These are phyloP conservation scores for Solenodon paradoxus DNA, from an alignment of 2,113 vertebrate genomes.

Conservation along the genomic window DNA sequence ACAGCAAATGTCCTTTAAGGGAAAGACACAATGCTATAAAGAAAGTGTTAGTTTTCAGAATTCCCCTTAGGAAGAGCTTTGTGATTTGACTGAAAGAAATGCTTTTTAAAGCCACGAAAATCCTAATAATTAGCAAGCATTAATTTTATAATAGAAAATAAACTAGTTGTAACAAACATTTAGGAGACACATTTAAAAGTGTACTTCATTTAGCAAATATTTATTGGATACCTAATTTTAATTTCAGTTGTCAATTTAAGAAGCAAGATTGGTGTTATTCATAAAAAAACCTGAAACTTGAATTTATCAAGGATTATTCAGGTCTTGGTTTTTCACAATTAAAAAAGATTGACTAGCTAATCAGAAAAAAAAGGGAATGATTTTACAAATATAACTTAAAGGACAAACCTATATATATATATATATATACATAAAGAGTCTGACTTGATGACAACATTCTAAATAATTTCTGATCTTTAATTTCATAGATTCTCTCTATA, in stretches of 20 bases:
- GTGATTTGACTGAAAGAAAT: background rate
- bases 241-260: conserved; percentile 33
- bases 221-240: background rate
- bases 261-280: background rate
- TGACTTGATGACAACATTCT: background rate
- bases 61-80: background rate
- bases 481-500: background rate
- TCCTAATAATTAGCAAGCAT: background rate
- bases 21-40: background rate
- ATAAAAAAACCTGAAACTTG: conserved; percentile 10
- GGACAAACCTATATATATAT: background rate
- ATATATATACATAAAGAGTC: background rate
- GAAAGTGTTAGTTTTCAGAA: background rate
- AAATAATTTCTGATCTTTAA: background rate
- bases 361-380: background rate
- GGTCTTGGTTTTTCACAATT: background rate
- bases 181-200: background rate
- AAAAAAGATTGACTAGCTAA: background rate
- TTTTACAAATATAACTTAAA: conserved; percentile 8
- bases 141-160: conserved; percentile 12
- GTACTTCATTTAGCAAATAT: background rate
- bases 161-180: background rate
- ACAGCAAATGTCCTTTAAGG: background rate
- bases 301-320: conserved; percentile 10
- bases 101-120: background rate